Base-by-base conservation (phyloP, 2,113 vertebrate species). In the Pleuronectes platessa region DNA sequence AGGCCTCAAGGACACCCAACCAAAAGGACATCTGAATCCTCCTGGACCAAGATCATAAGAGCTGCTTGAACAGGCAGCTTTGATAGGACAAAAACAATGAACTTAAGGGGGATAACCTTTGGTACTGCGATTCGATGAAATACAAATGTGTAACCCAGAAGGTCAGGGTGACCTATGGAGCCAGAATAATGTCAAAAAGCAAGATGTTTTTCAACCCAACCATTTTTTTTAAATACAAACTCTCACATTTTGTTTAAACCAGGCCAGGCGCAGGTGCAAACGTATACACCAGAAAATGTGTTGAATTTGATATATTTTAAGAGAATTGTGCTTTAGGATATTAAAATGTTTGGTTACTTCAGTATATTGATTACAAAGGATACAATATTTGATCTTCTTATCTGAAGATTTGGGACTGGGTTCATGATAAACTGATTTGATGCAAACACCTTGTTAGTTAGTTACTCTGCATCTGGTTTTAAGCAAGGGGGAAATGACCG, bases 1-100 rank as follows among this genome's bases (percentile, higher is more conserved):
- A 88, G 84, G 61, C 73, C 86, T 86, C 84, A 93, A 93, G 93
- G 92, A 92, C 90, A 78, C 71, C 75, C 74, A 79, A 86, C 72
- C 74, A 74, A 86, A 90, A 90, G 89, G 89, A 88, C 76, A 35
- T 76, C 62, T 86, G 79, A 90, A 73, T 90, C 88, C 89, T 92
- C 68, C 75, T 70, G 77, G 88, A 90, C 78, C 76, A 47, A 59
- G 68, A 83, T 82, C 74, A 82, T 79, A 68, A 42, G 53, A 81
- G 86, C 58, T 71, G 86, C 62, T 64, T 76, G 69, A 68, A 88
- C 75, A 18, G 71, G 70, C 74, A 53, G 83, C 89, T 92, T 91
- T 92, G 87, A 89, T 83, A 89, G 76, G 80, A 73, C 68, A 82
- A 84, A 55, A 56, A 90, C 83, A 88, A 91, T 78, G 61, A 87